Percentiles rank a stretch among this genome's conserved stretches.
Evolutionary conservation across 2,797 vertebrate species (phyloP).

Genomic region (Labeo calbasu): DNA sequence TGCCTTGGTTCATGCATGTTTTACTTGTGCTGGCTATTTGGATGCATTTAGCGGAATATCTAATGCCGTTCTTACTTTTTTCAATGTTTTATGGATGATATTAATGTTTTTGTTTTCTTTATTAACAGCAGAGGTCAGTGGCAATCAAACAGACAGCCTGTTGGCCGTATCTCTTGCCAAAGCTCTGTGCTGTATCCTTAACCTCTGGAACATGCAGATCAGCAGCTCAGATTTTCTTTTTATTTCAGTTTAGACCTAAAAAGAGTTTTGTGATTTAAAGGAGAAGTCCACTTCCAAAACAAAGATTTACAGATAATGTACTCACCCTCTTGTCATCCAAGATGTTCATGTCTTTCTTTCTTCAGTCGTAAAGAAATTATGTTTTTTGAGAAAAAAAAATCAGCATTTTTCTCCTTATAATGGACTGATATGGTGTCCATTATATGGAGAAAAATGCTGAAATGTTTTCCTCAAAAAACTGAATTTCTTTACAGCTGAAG

Average conservation of each 20-base stretch:
- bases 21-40: background rate
- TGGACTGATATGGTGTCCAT: no score
- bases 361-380: no score
- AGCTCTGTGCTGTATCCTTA: constrained; percentile 98
- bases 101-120: background rate
- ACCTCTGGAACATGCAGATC: background rate
- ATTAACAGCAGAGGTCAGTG: constrained; percentile 85
- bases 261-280: background rate
- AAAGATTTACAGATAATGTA: no score
- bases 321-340: no score
- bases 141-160: constrained; percentile 89
- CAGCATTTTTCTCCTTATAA: no score
- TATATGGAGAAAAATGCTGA: no score
- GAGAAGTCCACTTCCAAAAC: no score
- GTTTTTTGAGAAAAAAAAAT: no score
- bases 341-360: no score
- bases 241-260: background rate
- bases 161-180: constrained; percentile 93
- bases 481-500: no score
- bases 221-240: background rate
- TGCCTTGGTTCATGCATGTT: background rate
- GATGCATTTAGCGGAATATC: background rate
- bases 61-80: background rate
- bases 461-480: no score
- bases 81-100: background rate